Conservation (phyloP, 2,113 vertebrate species). For the Catharus fuscescens region DNA sequence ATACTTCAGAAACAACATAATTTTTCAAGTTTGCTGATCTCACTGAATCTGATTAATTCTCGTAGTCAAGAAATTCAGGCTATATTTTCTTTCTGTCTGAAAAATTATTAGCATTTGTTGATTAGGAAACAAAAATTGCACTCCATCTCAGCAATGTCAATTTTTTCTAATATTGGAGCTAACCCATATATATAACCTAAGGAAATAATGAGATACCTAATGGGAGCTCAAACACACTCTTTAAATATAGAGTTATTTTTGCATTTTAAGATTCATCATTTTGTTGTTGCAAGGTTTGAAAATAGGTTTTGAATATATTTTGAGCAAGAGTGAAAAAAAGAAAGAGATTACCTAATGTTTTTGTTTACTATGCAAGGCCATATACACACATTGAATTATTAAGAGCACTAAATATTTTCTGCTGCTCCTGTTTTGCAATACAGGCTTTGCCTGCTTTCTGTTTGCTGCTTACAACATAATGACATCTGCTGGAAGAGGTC, state of each 20-base stretch:
- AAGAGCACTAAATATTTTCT: constrained; percentile 28
- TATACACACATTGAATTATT: not conserved
- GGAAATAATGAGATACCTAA: constrained; percentile 26
- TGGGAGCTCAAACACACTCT: not conserved
- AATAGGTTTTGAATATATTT: constrained; percentile 39
- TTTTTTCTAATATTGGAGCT: constrained; percentile 19
- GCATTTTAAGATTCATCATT: constrained; percentile 30
- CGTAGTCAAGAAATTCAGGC: not conserved
- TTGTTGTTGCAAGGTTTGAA: constrained; percentile 48
- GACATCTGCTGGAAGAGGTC: constrained; percentile 67
- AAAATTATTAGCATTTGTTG: constrained; percentile 12
- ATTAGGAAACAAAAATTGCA: constrained; percentile 19
- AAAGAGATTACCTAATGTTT: not conserved
- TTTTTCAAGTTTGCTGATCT: not conserved
- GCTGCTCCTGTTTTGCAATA: constrained; percentile 8
- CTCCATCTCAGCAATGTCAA: constrained; percentile 25
- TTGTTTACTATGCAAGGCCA: not conserved
- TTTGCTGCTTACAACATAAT: constrained; percentile 61
- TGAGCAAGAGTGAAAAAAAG: constrained; percentile 47
- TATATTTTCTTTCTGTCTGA: not conserved
- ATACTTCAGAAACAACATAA: not conserved
- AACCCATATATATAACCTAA: not conserved
- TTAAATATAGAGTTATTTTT: constrained; percentile 31
- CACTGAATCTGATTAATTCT: not conserved
- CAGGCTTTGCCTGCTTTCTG: constrained; percentile 49